A percentile compares a stretch with the other conserved stretches of the same genome.
These are phyloP conservation scores for Spongilla lacustris DNA, from an alignment of 37 sponge, comb jelly and placozoan genomes.

Conservation along the genomic window DNA sequence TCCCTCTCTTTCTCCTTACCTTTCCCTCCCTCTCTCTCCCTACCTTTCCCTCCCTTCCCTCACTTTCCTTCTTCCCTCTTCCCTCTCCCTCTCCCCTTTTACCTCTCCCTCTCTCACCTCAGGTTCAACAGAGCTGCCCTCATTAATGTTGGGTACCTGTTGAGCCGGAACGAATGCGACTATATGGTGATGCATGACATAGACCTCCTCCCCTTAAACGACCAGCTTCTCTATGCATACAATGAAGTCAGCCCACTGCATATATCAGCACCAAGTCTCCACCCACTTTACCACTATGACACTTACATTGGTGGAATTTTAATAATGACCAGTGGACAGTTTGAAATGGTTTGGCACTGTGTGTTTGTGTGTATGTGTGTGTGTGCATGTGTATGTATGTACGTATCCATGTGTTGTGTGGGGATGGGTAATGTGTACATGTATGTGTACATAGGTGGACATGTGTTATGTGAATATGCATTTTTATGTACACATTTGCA, in stretches of 20 bases:
- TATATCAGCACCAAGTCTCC: conserved; percentile 86
- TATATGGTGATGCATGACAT: conserved; percentile 94
- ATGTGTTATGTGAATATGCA: no score
- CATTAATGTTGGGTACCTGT: conserved; percentile 81
- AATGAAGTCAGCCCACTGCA: conserved; percentile 83
- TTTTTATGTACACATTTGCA: no score
- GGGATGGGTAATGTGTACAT: no score
- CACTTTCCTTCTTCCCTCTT: no score
- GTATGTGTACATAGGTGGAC: no score
- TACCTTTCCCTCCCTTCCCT: no score
- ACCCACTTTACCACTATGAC: conserved; percentile 92
- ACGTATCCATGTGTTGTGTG: neutral
- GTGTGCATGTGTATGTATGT: conserved; percentile 3
- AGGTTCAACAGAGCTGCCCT: conserved; percentile 91
- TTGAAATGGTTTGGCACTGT: conserved; percentile 61
- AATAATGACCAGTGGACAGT: conserved; percentile 73
- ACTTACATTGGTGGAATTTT: conserved; percentile 91
- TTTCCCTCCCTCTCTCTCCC: neutral
- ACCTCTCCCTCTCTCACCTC: neutral
- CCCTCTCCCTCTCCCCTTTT: no score
- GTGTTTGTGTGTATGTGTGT: neutral
- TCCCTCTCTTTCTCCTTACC: no score
- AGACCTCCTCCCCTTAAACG: conserved; percentile 89
- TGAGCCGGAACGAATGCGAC: conserved; percentile 71
- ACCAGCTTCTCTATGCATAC: conserved; percentile 76